These are phyloP conservation scores for Semnornis frantzii DNA, from an alignment of 2,113 vertebrate species.

Conservation along the genomic window DNA sequence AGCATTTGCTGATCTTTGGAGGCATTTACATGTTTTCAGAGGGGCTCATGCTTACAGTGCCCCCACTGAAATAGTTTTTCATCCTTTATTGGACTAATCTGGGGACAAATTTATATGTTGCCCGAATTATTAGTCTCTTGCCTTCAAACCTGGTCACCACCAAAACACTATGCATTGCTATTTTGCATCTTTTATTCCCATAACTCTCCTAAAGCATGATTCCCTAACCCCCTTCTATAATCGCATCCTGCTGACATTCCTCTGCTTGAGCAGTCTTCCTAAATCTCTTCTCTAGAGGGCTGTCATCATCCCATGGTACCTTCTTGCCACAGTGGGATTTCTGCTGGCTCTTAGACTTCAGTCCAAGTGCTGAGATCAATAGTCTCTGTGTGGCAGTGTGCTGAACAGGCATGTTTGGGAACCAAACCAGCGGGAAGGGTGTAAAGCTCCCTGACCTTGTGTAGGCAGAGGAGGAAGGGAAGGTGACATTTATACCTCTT, in stretches of 20 bases:
- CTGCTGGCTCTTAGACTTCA: background rate
- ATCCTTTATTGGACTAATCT: background rate
- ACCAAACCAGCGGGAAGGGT: background rate
- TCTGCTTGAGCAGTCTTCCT: background rate
- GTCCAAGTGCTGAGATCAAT: slow-evolving; percentile 4
- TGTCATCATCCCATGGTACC: background rate
- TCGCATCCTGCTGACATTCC: background rate
- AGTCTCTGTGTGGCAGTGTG: background rate
- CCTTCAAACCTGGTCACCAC: background rate
- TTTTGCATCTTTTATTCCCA: background rate
- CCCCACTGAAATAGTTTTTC: background rate
- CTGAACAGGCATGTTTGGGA: slow-evolving; percentile 36
- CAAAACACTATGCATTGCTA: background rate
- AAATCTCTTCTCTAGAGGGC: background rate
- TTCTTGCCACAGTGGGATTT: background rate
- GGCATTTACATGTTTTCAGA: background rate
- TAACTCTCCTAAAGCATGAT: background rate
- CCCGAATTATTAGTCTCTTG: background rate
- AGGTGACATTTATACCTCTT: slow-evolving; percentile 37
- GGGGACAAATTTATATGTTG: background rate
- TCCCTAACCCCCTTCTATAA: background rate
- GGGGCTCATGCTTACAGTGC: background rate
- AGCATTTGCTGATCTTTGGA: background rate
- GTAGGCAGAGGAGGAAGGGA: background rate
- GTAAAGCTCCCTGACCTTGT: slow-evolving; percentile 30